These are phyloP conservation scores for Albula goreensis DNA, from an alignment of 2,113 vertebrate genomes.

Conservation along the genomic window DNA sequence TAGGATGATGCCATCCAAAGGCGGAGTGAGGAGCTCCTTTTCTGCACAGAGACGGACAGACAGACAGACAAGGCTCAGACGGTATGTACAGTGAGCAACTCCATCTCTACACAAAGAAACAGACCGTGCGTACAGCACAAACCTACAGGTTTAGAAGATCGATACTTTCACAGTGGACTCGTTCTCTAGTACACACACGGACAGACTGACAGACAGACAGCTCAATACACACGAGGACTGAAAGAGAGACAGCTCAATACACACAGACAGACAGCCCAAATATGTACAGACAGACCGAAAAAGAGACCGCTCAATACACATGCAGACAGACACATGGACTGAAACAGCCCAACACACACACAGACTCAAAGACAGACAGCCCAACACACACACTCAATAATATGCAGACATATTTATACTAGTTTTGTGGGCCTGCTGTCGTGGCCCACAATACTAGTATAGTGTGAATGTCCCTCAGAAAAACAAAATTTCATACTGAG, in stretches of 20 bases:
- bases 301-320: too few species aligned
- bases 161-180: too few species aligned
- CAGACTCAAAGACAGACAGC: too few species aligned
- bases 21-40: conserved; percentile 79
- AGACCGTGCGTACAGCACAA: neutral
- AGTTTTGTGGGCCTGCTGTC: too few species aligned
- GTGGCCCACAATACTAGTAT: too few species aligned
- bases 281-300: neutral
- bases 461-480: too few species aligned
- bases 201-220: neutral
- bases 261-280: neutral
- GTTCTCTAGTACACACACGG: neutral
- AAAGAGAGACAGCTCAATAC: too few species aligned
- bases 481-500: too few species aligned
- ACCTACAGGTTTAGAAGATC: neutral
- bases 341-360: neutral
- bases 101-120: neutral
- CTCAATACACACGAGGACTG: neutral
- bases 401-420: too few species aligned
- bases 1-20: conserved; percentile 82
- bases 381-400: neutral
- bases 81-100: neutral
- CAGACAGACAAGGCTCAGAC: conserved; percentile 1
- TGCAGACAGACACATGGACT: neutral
- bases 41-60: conserved; percentile 56